A percentile compares a stretch with the other conserved stretches of the same genome.
Conservation (phyloP, 2,888 invertebrate species). For the Lymantria dispar region DNA sequence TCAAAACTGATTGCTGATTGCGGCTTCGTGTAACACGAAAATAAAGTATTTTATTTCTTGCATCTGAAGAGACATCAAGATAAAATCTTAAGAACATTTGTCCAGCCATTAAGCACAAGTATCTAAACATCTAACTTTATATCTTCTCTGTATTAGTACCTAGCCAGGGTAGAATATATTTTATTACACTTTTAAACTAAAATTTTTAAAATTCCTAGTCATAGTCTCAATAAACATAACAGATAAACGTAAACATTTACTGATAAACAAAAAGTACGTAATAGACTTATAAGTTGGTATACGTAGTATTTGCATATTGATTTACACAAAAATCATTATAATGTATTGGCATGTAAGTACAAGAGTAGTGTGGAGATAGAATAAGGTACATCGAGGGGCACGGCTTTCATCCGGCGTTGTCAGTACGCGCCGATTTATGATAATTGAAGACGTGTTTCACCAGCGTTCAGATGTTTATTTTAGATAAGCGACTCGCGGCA, state of each 20-base stretch:
- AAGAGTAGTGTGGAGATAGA: slow-evolving; percentile 21
- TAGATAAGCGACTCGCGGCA: slow-evolving; percentile 75
- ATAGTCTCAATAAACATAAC: neutral
- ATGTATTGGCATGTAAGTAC: slow-evolving; percentile 50
- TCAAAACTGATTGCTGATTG: neutral
- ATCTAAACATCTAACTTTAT: slow-evolving; percentile 5
- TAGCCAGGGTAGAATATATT: neutral
- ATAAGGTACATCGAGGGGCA: slow-evolving; percentile 53
- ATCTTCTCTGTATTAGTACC: neutral
- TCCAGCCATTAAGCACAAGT: slow-evolving; percentile 4
- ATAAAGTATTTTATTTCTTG: slow-evolving; percentile 3
- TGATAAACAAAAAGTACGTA: neutral
- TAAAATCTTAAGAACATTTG: slow-evolving; percentile 4
- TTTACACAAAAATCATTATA: slow-evolving; percentile 48
- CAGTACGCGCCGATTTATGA: slow-evolving; percentile 78
- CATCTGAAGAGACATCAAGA: slow-evolving; percentile 7
- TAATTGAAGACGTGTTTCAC: slow-evolving; percentile 82
- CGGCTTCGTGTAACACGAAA: neutral
- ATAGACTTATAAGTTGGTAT: slow-evolving; percentile 8
- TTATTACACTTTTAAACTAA: neutral
- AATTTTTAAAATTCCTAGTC: neutral
- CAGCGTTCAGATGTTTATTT: slow-evolving; percentile 80
- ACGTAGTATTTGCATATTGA: slow-evolving; percentile 17
- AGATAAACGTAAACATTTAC: neutral
- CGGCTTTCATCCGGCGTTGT: slow-evolving; percentile 68